phyloP scores from a whole-genome alignment of 2,888 invertebrate genomes.

The Halictus ligatus region DNA sequence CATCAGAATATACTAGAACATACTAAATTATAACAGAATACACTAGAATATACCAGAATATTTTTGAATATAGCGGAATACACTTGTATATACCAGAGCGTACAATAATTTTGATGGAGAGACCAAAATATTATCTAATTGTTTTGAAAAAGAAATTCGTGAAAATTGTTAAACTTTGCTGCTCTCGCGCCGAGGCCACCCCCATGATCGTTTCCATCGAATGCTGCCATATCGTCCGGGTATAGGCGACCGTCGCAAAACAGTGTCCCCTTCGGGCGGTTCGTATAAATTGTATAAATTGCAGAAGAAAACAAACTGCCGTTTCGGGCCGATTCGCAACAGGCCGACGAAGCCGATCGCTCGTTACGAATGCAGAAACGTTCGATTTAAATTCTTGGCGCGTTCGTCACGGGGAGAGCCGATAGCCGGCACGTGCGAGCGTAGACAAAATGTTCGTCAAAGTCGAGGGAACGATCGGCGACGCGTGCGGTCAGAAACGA shows the following conservation, averaged over 20 bases:
- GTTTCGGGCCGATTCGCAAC: neutral
- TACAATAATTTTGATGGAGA: no score
- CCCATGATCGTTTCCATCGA: neutral
- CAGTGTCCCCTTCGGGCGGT: neutral
- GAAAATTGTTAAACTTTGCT: neutral
- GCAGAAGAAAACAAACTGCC: neutral
- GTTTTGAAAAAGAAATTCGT: neutral
- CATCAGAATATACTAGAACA: no score
- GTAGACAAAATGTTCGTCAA: conserved; percentile 21
- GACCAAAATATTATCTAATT: no score
- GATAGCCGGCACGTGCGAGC: conserved; percentile 9
- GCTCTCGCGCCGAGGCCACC: neutral
- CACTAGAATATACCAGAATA: no score
- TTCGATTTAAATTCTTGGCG: conserved; percentile 32
- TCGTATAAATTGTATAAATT: neutral
- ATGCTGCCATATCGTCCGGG: neutral
- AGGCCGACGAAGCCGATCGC: neutral
- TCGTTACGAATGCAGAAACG: conserved; percentile 16
- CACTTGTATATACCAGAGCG: no score
- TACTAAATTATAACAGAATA: no score
- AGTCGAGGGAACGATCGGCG: conserved; percentile 2
- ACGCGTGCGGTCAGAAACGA: conserved; percentile 17
- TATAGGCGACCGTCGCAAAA: neutral
- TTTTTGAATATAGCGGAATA: no score
- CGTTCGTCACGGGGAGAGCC: neutral